Evolutionary conservation across 2,797 vertebrate species (phyloP).

Genomic region (Cuculus canorus): DNA sequence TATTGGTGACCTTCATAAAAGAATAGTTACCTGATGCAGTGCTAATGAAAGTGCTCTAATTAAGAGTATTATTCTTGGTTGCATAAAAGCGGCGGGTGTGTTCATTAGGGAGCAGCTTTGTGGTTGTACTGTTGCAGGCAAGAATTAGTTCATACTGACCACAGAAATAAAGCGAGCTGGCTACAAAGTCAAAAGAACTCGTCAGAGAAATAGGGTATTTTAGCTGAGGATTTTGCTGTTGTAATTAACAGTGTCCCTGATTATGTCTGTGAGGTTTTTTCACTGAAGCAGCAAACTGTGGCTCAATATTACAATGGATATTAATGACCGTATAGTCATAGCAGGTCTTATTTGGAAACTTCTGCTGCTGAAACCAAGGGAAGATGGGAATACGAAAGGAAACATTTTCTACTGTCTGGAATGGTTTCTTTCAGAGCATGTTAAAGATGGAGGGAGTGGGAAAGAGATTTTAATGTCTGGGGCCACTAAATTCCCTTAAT

Average conservation of each 20-base stretch:
- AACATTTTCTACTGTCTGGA: neutral
- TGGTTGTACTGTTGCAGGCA: neutral
- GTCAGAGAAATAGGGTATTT: neutral
- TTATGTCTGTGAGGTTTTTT: neutral
- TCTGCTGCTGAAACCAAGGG: neutral
- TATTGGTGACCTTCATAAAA: neutral
- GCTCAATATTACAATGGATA: neutral
- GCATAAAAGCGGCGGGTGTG: neutral
- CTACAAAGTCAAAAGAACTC: neutral
- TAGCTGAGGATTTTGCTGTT: neutral
- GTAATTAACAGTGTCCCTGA: neutral
- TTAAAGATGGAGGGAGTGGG: neutral
- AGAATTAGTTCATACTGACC: neutral
- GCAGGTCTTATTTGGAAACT: neutral
- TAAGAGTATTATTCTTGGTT: neutral
- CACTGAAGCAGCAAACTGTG: neutral
- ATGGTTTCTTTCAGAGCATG: neutral
- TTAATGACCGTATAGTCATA: neutral
- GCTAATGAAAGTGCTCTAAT: neutral
- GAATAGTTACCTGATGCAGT: neutral
- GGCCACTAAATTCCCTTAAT: neutral
- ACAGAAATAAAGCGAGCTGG: neutral
- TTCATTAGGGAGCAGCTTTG: neutral
- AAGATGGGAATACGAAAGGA: neutral
- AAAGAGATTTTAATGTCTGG: neutral